These are phyloP conservation scores for Drosophila navojoa DNA, from an alignment of 1,140 invertebrate species.

Conservation along the genomic window DNA sequence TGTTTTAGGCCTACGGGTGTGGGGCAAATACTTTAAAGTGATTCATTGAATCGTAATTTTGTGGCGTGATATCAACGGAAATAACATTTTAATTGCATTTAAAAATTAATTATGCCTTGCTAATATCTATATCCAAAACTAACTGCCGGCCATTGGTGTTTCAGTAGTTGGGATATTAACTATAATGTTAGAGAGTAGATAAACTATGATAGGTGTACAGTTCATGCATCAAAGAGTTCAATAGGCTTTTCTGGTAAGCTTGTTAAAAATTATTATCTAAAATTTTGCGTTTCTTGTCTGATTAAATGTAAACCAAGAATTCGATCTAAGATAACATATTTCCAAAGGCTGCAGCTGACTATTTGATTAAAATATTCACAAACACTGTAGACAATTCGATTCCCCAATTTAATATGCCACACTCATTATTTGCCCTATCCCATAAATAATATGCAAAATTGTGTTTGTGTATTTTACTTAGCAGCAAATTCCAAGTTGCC, in stretches of 20 bases:
- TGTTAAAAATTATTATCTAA: no score
- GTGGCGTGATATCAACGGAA: conserved; percentile 23
- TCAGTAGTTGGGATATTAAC: neutral
- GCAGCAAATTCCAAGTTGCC: conserved; percentile 1
- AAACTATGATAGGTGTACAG: no score
- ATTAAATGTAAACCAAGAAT: no score
- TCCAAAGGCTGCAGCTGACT: no score
- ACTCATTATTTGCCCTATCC: neutral
- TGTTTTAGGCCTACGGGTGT: conserved; percentile 7
- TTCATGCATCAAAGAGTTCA: no score
- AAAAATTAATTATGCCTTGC: neutral
- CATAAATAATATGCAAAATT: neutral
- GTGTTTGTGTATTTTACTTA: neutral
- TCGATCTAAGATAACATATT: no score
- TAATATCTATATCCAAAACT: neutral
- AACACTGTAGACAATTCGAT: neutral
- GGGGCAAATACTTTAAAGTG: conserved; percentile 32
- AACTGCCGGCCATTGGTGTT: neutral
- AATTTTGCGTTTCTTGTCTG: no score
- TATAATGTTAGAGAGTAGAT: neutral
- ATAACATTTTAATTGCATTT: conserved; percentile 6
- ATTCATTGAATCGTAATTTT: conserved; percentile 38
- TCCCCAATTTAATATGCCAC: neutral
- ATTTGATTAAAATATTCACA: no score
- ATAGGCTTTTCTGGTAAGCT: no score